phyloP scores from a whole-genome alignment of 2,888 invertebrate genomes.

The Campoplex nolae region DNA sequence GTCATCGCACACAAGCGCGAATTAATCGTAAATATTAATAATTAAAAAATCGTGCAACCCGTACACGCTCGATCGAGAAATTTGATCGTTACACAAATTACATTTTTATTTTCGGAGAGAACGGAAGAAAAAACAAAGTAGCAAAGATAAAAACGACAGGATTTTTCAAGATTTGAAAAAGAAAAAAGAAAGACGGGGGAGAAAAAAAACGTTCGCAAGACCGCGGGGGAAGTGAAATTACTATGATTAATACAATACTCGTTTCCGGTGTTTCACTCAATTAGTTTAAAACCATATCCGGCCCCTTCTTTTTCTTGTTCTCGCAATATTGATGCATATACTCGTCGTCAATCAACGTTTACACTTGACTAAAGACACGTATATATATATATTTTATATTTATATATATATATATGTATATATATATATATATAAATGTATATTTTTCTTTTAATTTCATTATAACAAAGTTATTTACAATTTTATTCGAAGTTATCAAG shows the following conservation, averaged over 20 bases:
- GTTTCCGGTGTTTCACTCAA: not conserved
- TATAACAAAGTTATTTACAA: conserved; percentile 70
- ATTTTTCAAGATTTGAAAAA: not conserved
- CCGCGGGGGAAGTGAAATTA: not conserved
- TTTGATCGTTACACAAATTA: conserved; percentile 1
- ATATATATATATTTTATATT: not conserved
- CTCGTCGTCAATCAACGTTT: conserved; percentile 29
- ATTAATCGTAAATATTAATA: not conserved
- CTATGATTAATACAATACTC: not conserved
- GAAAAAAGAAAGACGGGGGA: too few relatives aligned
- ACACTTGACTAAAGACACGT: conserved; percentile 19
- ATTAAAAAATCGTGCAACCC: conserved; percentile 11
- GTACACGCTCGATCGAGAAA: not conserved
- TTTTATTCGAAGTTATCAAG: conserved; percentile 48
- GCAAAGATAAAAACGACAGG: not conserved
- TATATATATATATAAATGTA: conserved; percentile 13
- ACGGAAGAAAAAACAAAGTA: conserved; percentile 18
- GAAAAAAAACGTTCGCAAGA: not conserved
- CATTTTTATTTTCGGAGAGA: conserved; percentile 12
- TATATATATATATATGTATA: not conserved
- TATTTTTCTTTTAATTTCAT: conserved; percentile 48
- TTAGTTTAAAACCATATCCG: not conserved
- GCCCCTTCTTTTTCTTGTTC: conserved; percentile 1
- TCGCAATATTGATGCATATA: conserved; percentile 13
- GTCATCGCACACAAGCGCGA: conserved; percentile 37